Evolutionary conservation across 37 sponge, comb jelly and placozoan species (phyloP).

Genomic region (Bolinopsis microptera): DNA sequence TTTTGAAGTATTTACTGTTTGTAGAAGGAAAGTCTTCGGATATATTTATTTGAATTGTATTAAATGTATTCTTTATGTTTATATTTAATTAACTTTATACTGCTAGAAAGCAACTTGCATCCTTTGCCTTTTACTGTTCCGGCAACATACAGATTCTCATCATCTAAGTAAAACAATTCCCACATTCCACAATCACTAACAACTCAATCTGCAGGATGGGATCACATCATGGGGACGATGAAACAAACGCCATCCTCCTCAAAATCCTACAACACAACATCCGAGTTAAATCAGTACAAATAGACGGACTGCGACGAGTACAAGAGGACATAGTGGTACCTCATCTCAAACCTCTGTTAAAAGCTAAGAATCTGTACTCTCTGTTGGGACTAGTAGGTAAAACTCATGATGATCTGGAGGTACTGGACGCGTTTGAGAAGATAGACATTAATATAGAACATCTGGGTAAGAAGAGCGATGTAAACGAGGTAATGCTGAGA

Average conservation of each 20-base stretch:
- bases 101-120: no score
- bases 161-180: no score
- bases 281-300: background rate
- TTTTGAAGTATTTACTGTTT: no score
- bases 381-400: background rate
- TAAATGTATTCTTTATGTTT: background rate
- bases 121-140: no score
- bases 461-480: background rate
- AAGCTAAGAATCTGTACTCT: background rate
- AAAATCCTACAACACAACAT: slow-evolving; percentile 2
- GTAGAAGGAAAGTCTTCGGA: no score
- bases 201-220: no score
- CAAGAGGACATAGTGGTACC: slow-evolving; percentile 14
- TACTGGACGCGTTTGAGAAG: background rate
- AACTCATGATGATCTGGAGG: background rate
- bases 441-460: slow-evolving; percentile 29
- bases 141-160: no score
- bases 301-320: slow-evolving; percentile 31
- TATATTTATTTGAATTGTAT: background rate
- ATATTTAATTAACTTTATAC: no score
- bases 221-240: no score
- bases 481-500: background rate
- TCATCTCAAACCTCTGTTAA: background rate
- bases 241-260: no score
- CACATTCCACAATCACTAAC: no score